Percentiles rank a stretch among this genome's conserved stretches.
Evolutionary conservation across 2,888 invertebrate genomes (phyloP).

Genomic region (Strigamia maritima): DNA sequence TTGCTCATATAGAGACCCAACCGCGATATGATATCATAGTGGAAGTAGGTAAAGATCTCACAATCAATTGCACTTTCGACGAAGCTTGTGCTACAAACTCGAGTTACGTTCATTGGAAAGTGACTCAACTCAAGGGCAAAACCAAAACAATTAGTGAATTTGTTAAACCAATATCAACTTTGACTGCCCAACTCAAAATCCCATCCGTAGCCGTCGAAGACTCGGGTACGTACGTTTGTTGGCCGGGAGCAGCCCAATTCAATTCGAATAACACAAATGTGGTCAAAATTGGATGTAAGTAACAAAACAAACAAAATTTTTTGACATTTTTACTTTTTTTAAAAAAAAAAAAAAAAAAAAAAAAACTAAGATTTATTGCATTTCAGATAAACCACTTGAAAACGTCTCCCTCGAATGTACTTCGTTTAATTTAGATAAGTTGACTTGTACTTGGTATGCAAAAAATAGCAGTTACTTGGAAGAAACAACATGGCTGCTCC

Average conservation of each 20-base stretch:
- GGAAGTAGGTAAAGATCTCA: not conserved
- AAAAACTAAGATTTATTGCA: not conserved
- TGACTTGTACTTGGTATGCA: not conserved
- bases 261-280: not conserved
- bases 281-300: not conserved
- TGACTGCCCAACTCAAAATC: not conserved
- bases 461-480: not conserved
- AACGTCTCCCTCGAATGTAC: not conserved
- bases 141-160: not conserved
- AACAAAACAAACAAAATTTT: not conserved
- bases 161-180: not conserved
- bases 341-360: no score
- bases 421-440: not conserved
- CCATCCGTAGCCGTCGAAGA: not conserved
- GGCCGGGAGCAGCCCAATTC: not conserved
- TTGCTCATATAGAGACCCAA: not conserved
- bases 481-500: not conserved
- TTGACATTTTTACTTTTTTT: no score
- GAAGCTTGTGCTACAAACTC: not conserved
- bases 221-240: not conserved
- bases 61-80: not conserved
- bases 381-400: not conserved
- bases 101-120: not conserved
- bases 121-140: not conserved
- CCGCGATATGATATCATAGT: not conserved